Percentiles rank a stretch among this genome's conserved stretches.
phyloP scores from a whole-genome alignment of 2,797 vertebrate species.

The Mallotus villosus region DNA sequence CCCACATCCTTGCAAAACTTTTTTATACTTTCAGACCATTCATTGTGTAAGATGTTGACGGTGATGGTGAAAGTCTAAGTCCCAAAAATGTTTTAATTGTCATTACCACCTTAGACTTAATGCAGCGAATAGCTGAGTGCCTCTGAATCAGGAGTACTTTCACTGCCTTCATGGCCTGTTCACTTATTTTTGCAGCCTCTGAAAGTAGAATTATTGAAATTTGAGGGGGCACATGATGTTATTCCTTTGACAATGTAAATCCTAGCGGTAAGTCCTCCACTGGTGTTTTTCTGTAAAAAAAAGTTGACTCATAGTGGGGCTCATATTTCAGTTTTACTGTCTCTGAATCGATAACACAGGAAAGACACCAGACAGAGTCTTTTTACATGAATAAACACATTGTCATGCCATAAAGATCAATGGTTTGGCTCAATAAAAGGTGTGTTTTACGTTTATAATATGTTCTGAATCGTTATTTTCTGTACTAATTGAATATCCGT shows the following conservation, averaged over 20 bases:
- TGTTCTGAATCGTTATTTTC: slow-evolving; percentile 40
- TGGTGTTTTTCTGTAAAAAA: slow-evolving; percentile 21
- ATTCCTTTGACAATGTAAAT: slow-evolving; percentile 28
- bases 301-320: slow-evolving; percentile 4
- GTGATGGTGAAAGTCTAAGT: neutral
- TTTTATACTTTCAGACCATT: slow-evolving; percentile 25
- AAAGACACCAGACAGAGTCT: neutral
- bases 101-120: slow-evolving; percentile 38
- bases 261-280: slow-evolving; percentile 8
- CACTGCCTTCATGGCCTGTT: slow-evolving; percentile 35
- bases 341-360: slow-evolving; percentile 23
- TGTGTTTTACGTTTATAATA: slow-evolving; percentile 21
- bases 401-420: slow-evolving; percentile 33
- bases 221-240: slow-evolving; percentile 24
- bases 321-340: slow-evolving; percentile 15
- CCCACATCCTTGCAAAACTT: neutral
- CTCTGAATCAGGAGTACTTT: slow-evolving; percentile 40
- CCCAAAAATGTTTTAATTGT: neutral
- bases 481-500: neutral
- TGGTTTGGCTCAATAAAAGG: slow-evolving; percentile 23
- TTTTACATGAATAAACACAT: slow-evolving; percentile 8
- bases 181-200: slow-evolving; percentile 13
- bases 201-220: slow-evolving; percentile 40
- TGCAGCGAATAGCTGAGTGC: slow-evolving; percentile 40
- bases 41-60: too few species aligned